Evolutionary conservation across 2,888 invertebrate genomes (phyloP), one percentile per base, ranked within the genome.

Genomic region (Silvanus unidentatus): DNA sequence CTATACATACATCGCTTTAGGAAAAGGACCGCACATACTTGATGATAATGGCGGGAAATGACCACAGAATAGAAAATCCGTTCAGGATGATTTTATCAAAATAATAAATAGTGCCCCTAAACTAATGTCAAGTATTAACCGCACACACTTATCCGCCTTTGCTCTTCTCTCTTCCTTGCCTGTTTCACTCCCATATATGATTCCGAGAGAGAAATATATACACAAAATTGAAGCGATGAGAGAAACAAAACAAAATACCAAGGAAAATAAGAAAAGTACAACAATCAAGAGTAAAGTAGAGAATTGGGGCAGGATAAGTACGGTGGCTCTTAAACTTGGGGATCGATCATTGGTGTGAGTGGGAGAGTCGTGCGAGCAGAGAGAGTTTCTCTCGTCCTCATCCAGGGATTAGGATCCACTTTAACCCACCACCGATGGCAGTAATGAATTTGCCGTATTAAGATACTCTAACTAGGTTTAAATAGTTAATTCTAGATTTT

Each of bases 31-130:
- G 22, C 22, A 22, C 22, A 22, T 54, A 54, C 57, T 57, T 58
- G 60, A 60, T 60, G 57, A 59, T 59, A 55, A 59, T 60, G 54
- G 54, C 58, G 58, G 55, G 55, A 44, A 59, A 60, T 57, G 57
- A 58, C 55, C 54, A 47, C 45, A 49, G 22, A 22, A 32, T 12
- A 32, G 11, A 32, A 32, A 32, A 32, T 32, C 32, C 32, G 32
- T 32, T 22, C 22, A 22, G 22, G 22, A 12, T 32, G 32, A 32
- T 32, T 12, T 32, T 32, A 32, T 32, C 32, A 32, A n/a, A 32
- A 32, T 22, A 22, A 22, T 22, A 22, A 22, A 22, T 22, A 22
- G 22, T 32, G 32, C 4, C 4, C 12, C 10, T 5, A n/a, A 32
- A 32, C 32, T 32, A 32, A 32, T 32, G 32, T 32, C 12, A 4